phyloP scores from a whole-genome alignment of 2,888 invertebrate species.

The Eupsilia transversa region DNA sequence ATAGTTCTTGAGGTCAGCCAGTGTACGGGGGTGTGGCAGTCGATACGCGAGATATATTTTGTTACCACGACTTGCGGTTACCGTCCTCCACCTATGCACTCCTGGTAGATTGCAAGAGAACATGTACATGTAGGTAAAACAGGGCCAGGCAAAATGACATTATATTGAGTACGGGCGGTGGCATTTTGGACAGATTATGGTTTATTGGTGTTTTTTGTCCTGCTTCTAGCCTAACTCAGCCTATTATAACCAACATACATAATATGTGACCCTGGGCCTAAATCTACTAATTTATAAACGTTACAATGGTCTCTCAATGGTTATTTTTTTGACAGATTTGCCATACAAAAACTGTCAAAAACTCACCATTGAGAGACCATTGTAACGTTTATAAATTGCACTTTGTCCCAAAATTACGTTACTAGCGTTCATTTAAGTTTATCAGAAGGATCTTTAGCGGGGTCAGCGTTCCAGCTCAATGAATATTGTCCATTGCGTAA shows the following conservation, averaged over 20 bases:
- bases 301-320: too few species aligned
- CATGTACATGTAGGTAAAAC: background rate
- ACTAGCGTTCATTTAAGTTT: constrained; percentile 17
- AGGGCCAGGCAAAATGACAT: background rate
- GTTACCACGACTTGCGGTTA: constrained; percentile 47
- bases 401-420: background rate
- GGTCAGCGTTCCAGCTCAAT: constrained; percentile 37
- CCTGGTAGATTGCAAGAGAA: constrained; percentile 38
- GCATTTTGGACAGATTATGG: background rate
- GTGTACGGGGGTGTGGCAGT: constrained; percentile 71
- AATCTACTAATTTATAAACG: too few species aligned
- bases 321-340: too few species aligned
- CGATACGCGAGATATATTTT: constrained; percentile 58
- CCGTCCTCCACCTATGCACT: constrained; percentile 25
- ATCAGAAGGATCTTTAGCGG: constrained; percentile 28
- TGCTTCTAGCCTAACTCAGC: background rate
- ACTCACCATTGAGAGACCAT: too few species aligned
- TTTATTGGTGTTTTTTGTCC: background rate
- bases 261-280: too few species aligned
- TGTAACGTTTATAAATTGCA: background rate
- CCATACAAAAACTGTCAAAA: too few species aligned
- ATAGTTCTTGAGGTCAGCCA: constrained; percentile 69
- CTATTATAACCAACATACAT: background rate
- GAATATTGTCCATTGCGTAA: constrained; percentile 40
- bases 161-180: too few species aligned